A percentile compares a stretch with the other conserved stretches of the same genome.
Evolutionary conservation across 1,140 invertebrate genomes (phyloP).

Genomic region (Cotesia vestalis): DNA sequence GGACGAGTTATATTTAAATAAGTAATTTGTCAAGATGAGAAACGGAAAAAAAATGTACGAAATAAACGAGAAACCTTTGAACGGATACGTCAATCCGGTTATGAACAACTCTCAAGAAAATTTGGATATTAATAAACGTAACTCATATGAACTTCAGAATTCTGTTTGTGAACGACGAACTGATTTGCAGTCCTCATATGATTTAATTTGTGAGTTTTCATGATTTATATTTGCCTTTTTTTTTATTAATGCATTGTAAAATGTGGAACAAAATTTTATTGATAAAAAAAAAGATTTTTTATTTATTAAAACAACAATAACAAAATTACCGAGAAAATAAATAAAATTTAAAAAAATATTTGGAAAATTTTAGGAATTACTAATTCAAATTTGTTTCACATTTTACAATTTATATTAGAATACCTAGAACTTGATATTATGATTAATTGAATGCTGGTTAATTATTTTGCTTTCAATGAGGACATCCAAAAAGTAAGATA

Average conservation of each 20-base stretch:
- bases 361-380: too few species aligned
- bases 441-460: conserved; percentile 19
- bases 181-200: conserved; percentile 61
- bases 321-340: not conserved
- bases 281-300: too few species aligned
- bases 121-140: conserved; percentile 43
- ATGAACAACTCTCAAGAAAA: conserved; percentile 54
- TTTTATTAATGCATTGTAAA: not conserved
- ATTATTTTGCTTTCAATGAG: conserved; percentile 41
- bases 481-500: conserved; percentile 51
- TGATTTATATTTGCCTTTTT: not conserved
- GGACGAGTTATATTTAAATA: not conserved
- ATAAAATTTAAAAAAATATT: too few species aligned
- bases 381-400: too few species aligned
- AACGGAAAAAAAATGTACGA: conserved; percentile 34
- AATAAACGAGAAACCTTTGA: conserved; percentile 40
- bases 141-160: conserved; percentile 40
- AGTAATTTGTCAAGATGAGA: conserved; percentile 45
- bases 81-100: conserved; percentile 60
- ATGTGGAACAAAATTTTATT: too few species aligned
- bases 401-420: too few species aligned
- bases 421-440: not conserved
- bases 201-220: conserved; percentile 62
- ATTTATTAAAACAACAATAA: not conserved
- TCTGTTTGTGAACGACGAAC: conserved; percentile 44